A percentile compares a stretch with the other conserved stretches of the same genome.
These are phyloP conservation scores for Cheilosia grossa DNA, from an alignment of 2,888 invertebrate species.

Conservation along the genomic window DNA sequence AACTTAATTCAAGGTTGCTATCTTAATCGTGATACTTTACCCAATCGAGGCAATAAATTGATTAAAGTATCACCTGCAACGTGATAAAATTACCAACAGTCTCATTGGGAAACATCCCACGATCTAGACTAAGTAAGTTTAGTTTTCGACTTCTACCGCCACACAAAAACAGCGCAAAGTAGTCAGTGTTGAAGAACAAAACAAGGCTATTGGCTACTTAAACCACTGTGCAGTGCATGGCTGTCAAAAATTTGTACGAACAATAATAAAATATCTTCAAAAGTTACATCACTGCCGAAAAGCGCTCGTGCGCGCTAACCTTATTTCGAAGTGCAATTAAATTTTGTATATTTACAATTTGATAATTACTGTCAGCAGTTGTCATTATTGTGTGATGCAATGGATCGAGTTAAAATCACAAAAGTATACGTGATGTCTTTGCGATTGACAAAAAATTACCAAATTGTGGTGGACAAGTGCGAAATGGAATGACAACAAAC, in stretches of 20 bases:
- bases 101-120: slow-evolving; percentile 21
- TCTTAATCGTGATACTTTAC: background rate
- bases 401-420: slow-evolving; percentile 4
- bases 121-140: background rate
- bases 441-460: slow-evolving; percentile 41
- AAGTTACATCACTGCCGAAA: slow-evolving; percentile 31
- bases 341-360: slow-evolving; percentile 38
- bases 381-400: slow-evolving; percentile 37
- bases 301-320: slow-evolving; percentile 10
- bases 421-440: slow-evolving; percentile 22
- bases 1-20: slow-evolving; percentile 22
- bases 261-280: slow-evolving; percentile 21
- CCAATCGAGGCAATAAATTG: background rate
- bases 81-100: slow-evolving; percentile 27
- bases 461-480: slow-evolving; percentile 31
- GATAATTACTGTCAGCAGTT: slow-evolving; percentile 39
- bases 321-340: slow-evolving; percentile 46
- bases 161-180: background rate
- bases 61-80: background rate
- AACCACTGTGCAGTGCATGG: slow-evolving; percentile 5
- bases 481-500: slow-evolving; percentile 27
- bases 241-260: slow-evolving; percentile 24
- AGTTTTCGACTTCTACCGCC: background rate
- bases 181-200: slow-evolving; percentile 22
- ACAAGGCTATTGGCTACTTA: slow-evolving; percentile 23